Evolutionary conservation across 2,797 vertebrate species (phyloP).

Genomic region (Myripristis murdjan): DNA sequence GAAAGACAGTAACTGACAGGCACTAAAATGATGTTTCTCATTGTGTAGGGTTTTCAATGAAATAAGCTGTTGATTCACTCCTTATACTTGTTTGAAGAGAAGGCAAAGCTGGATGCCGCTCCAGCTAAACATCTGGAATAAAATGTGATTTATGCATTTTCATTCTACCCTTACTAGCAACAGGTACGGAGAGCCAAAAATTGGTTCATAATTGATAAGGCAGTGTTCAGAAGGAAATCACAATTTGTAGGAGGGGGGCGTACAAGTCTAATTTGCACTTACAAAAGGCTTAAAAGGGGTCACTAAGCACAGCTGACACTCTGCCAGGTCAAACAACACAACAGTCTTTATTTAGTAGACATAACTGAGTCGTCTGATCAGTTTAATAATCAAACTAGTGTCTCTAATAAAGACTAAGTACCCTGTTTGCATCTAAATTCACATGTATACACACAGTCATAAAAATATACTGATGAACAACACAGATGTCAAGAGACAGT

Average conservation of each 20-base stretch:
- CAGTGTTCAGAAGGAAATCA: background rate
- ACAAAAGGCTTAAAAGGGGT: too few relatives aligned
- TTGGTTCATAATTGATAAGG: background rate
- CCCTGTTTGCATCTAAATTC: background rate
- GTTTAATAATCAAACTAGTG: background rate
- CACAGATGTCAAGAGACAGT: background rate
- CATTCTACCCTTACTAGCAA: background rate
- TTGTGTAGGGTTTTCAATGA: background rate
- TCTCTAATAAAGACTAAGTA: background rate
- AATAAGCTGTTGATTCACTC: background rate
- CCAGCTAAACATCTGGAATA: background rate
- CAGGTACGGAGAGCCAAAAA: background rate
- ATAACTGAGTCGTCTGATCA: background rate
- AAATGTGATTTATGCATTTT: background rate
- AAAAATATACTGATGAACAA: background rate
- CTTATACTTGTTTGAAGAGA: background rate
- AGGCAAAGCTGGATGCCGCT: background rate
- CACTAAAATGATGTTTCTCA: background rate
- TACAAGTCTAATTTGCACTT: too few relatives aligned
- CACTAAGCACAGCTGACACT: constrained; percentile 18
- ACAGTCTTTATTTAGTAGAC: constrained; percentile 15
- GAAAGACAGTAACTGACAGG: constrained; percentile 4
- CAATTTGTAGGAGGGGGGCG: too few relatives aligned
- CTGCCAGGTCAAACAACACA: constrained; percentile 31
- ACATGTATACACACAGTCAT: background rate